phyloP scores from a whole-genome alignment of 2,113 vertebrate genomes.

The Myotis yumanensis region DNA sequence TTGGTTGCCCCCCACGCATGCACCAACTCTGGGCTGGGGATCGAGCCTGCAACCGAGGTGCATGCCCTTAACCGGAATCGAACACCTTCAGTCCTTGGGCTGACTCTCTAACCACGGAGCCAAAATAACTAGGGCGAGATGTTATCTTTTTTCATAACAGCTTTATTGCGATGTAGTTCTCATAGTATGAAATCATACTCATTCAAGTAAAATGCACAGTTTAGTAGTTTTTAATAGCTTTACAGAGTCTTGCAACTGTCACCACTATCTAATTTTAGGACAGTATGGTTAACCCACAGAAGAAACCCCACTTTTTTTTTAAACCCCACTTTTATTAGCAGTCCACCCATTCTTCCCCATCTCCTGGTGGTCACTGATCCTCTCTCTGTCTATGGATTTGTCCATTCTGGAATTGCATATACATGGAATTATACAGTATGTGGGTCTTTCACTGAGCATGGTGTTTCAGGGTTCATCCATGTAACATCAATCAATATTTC shows the following conservation, averaged over 20 bases:
- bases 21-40: too few relatives aligned
- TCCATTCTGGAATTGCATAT: not conserved
- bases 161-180: not conserved
- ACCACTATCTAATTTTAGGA: not conserved
- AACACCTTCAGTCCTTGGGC: too few relatives aligned
- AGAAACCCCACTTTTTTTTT: not conserved
- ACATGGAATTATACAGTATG: not conserved
- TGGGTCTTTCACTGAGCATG: not conserved
- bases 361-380: not conserved
- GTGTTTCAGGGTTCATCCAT: not conserved
- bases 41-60: too few relatives aligned
- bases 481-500: not conserved
- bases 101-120: too few relatives aligned
- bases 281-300: not conserved
- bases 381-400: not conserved
- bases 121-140: too few relatives aligned
- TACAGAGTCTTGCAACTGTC: accelerated
- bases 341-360: not conserved
- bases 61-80: too few relatives aligned
- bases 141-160: not conserved
- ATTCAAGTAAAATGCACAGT: not conserved
- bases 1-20: too few relatives aligned
- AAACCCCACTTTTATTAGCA: accelerated
- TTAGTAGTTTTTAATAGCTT: not conserved
- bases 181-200: not conserved